Conservation (phyloP, 1,140 invertebrate genomes). For the Habropoda laboriosa region DNA sequence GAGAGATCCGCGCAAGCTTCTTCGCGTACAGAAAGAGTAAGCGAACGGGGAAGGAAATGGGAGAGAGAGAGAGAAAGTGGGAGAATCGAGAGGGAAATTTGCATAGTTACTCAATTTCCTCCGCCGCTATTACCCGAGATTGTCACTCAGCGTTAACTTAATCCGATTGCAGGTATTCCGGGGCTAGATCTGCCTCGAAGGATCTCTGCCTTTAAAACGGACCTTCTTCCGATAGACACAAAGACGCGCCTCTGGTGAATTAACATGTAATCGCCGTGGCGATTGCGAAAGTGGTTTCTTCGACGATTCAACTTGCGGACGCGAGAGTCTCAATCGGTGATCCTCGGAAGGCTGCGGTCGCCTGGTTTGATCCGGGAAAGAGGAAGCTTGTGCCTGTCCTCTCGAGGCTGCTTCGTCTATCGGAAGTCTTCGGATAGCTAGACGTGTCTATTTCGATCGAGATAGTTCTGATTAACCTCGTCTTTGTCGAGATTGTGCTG, state of each 20-base stretch:
- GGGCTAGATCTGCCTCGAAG: neutral
- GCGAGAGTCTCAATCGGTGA: constrained; percentile 6
- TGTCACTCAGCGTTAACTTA: constrained; percentile 37
- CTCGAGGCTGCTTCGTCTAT: neutral
- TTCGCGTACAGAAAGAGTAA: neutral
- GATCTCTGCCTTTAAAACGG: constrained; percentile 15
- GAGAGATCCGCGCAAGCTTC: constrained; percentile 14
- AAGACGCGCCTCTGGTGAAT: neutral
- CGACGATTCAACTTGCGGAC: too few relatives aligned
- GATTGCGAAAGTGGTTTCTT: too few relatives aligned
- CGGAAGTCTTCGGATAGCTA: neutral
- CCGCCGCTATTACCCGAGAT: constrained; percentile 39
- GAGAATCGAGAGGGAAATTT: constrained; percentile 26
- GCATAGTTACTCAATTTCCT: constrained; percentile 40
- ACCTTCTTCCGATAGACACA: constrained; percentile 19
- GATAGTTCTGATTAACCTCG: too few relatives aligned
- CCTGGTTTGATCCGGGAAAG: too few relatives aligned
- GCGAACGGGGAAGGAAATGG: neutral
- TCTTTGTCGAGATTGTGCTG: too few relatives aligned
- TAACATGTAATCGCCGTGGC: neutral
- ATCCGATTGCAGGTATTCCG: constrained; percentile 28
- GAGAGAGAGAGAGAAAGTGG: neutral
- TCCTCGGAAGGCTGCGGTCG: neutral
- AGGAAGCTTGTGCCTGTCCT: too few relatives aligned
- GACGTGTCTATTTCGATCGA: too few relatives aligned